Evolutionary conservation across 2,888 invertebrate genomes (phyloP).

Genomic region (Andrena bucephala): DNA sequence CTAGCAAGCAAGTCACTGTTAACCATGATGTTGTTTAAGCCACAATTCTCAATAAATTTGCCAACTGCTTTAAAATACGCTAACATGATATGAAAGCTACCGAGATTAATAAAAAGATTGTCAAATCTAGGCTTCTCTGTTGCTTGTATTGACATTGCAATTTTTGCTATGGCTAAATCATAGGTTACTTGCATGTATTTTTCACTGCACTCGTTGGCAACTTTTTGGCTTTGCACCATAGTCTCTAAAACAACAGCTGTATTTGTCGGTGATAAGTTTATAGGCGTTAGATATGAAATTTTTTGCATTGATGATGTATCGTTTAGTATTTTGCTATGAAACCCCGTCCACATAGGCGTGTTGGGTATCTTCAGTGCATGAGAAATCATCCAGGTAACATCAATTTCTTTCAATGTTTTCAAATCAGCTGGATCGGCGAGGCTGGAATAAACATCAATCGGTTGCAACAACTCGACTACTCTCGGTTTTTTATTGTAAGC

Average conservation of each 20-base stretch:
- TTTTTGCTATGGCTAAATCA: constrained; percentile 4
- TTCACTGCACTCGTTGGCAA: background rate
- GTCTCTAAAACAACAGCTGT: background rate
- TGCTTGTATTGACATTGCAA: background rate
- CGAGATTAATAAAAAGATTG: background rate
- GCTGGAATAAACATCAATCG: no score
- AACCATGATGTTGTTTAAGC: constrained; percentile 56
- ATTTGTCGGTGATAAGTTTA: background rate
- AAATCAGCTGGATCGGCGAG: background rate
- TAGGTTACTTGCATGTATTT: background rate
- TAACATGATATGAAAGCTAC: background rate
- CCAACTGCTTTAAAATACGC: constrained; percentile 61
- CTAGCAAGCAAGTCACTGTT: constrained; percentile 63
- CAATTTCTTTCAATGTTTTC: background rate
- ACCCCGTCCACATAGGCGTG: background rate
- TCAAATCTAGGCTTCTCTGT: background rate
- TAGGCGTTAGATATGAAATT: background rate
- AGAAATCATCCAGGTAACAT: background rate
- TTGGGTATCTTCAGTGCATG: background rate
- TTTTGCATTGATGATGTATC: no score
- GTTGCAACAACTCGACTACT: no score
- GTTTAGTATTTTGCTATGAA: background rate
- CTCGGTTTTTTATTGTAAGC: no score
- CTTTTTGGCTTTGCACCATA: background rate
- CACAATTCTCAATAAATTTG: constrained; percentile 74